Conservation (phyloP, 2,888 invertebrate species). For the Dromius quadrimaculatus region DNA sequence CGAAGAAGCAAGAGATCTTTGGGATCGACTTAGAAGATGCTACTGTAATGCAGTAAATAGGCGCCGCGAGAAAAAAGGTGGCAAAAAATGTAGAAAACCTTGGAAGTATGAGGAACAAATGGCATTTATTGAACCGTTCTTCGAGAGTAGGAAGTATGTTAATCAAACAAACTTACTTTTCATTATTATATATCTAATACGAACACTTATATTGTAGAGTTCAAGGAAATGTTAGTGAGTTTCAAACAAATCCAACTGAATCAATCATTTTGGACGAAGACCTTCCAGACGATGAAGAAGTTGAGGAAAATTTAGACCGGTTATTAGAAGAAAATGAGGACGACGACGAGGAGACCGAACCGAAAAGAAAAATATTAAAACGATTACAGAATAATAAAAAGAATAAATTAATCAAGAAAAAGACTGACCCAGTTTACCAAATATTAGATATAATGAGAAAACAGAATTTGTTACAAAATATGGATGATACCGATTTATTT, state of each 20-base stretch:
- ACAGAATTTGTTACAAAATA: background rate
- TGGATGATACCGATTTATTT: slow-evolving; percentile 53
- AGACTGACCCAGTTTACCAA: background rate
- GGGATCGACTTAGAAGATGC: slow-evolving; percentile 37
- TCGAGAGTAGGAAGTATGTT: slow-evolving; percentile 29
- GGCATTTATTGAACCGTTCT: slow-evolving; percentile 41
- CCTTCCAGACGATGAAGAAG: background rate
- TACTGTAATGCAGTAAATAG: slow-evolving; percentile 21
- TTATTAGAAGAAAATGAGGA: slow-evolving; percentile 6
- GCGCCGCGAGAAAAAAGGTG: slow-evolving; percentile 25
- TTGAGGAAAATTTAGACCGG: background rate
- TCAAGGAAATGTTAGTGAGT: background rate
- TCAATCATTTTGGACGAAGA: slow-evolving; percentile 1
- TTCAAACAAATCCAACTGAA: background rate
- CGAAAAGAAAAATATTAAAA: background rate
- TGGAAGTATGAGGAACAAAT: slow-evolving; percentile 50
- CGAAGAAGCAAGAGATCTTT: slow-evolving; percentile 37
- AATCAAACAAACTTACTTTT: background rate
- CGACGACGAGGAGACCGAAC: background rate
- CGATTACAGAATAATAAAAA: background rate
- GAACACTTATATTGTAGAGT: too few species aligned
- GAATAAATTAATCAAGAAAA: background rate
- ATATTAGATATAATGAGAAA: slow-evolving; percentile 12
- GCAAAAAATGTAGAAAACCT: slow-evolving; percentile 21
- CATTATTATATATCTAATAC: too few species aligned